Evolutionary conservation across 2,113 vertebrate genomes (phyloP).

Genomic region (Trematomus loennbergii): DNA sequence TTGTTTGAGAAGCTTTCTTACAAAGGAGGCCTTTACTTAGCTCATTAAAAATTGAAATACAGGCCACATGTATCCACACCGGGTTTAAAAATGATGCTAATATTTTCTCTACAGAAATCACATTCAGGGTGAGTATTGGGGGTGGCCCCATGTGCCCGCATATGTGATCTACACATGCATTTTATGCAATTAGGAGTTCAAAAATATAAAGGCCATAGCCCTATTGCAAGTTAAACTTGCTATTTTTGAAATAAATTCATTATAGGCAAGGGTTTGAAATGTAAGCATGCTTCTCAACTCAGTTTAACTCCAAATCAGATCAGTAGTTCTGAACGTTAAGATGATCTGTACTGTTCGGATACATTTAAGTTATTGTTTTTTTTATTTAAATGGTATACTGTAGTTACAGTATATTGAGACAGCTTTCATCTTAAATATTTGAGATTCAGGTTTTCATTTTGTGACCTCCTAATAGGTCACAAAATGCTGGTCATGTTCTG

Average conservation of each 20-base stretch:
- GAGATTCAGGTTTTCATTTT: not conserved
- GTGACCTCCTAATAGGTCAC: slow-evolving; percentile 6
- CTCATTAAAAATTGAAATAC: not conserved
- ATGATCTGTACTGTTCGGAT: not conserved
- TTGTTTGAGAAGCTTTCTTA: slow-evolving; percentile 14
- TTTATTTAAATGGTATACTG: not conserved
- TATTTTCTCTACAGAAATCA: slow-evolving; percentile 21
- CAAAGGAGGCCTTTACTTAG: not conserved
- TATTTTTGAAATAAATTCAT: slow-evolving; percentile 41
- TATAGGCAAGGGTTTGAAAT: slow-evolving; percentile 66
- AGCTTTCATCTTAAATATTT: not conserved
- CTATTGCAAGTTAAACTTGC: slow-evolving; percentile 55
- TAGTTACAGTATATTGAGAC: not conserved
- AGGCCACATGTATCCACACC: slow-evolving; percentile 1
- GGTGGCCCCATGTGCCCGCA: slow-evolving; percentile 13
- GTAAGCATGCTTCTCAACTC: slow-evolving; percentile 49
- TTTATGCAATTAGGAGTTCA: slow-evolving; percentile 25
- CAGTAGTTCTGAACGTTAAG: slow-evolving; percentile 38
- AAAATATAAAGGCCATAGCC: slow-evolving; percentile 46
- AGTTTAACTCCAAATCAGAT: slow-evolving; percentile 23
- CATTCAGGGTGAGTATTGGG: slow-evolving; percentile 25
- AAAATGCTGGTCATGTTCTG: slow-evolving; percentile 26
- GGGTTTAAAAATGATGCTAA: not conserved
- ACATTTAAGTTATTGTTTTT: not conserved
- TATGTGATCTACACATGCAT: slow-evolving; percentile 58